Evolutionary conservation across 2,113 vertebrate species (phyloP).

Genomic region (Alligator sinensis): DNA sequence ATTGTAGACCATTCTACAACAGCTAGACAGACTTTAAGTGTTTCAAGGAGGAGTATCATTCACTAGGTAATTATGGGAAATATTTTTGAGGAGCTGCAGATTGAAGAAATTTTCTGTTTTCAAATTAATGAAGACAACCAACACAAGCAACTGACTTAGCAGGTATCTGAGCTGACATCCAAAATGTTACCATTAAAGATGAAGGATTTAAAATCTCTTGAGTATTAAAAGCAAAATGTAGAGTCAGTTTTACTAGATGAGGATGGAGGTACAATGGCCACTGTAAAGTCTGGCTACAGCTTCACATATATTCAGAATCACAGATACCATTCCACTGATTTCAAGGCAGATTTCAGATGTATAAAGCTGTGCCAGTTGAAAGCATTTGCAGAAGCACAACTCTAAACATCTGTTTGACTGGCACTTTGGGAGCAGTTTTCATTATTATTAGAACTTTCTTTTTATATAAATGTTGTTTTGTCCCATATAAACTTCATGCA

Average conservation of each 20-base stretch:
- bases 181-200: constrained; percentile 20
- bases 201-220: constrained; percentile 34
- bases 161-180: constrained; percentile 58
- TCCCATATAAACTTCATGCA: background rate
- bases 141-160: constrained; percentile 27
- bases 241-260: constrained; percentile 19
- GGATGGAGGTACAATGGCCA: background rate
- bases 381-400: background rate
- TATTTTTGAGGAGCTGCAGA: constrained; percentile 49
- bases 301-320: background rate
- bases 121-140: constrained; percentile 44
- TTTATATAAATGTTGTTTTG: background rate
- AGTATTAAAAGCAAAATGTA: constrained; percentile 38
- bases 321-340: background rate
- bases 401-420: background rate
- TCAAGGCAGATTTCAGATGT: background rate
- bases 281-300: background rate
- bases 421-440: background rate
- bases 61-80: constrained; percentile 40
- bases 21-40: background rate
- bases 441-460: background rate
- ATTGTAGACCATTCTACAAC: background rate
- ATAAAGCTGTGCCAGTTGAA: background rate
- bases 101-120: constrained; percentile 64
- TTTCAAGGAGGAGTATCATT: background rate